phyloP scores from a whole-genome alignment of 2,113 vertebrate genomes.

The Toxostoma redivivum region DNA sequence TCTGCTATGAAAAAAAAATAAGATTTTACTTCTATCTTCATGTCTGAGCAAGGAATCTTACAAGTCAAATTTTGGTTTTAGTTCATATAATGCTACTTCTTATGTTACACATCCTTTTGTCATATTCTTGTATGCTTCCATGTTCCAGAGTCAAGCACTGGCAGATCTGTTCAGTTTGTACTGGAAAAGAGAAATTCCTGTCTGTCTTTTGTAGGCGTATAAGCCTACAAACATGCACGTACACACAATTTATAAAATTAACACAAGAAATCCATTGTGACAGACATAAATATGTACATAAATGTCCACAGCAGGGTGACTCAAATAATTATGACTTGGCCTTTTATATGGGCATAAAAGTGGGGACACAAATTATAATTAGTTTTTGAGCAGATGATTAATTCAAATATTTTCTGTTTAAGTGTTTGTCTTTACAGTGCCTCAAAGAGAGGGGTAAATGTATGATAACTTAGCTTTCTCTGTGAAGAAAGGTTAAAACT shows the following conservation, averaged over 20 bases:
- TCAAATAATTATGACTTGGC: neutral
- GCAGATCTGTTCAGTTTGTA: neutral
- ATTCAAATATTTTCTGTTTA: neutral
- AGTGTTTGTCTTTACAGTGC: neutral
- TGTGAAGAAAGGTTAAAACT: neutral
- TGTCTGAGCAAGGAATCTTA: neutral
- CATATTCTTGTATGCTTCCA: neutral
- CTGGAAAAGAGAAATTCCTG: neutral
- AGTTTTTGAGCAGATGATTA: neutral
- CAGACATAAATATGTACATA: neutral
- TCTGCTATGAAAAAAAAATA: conserved; percentile 6
- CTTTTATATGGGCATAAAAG: neutral
- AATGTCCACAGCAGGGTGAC: neutral
- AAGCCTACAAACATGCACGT: neutral
- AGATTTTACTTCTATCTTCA: neutral
- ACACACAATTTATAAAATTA: neutral
- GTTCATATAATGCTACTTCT: neutral
- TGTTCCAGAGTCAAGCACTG: neutral
- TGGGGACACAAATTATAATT: neutral
- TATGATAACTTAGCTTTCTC: neutral
- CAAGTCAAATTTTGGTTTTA: neutral
- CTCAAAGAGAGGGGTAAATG: neutral
- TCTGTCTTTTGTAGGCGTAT: neutral
- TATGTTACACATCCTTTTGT: neutral
- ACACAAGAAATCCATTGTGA: neutral